Percentiles rank a stretch among this genome's conserved stretches.
These are phyloP conservation scores for Petromus typicus DNA, from an alignment of 2,113 vertebrate genomes.

Conservation along the genomic window DNA sequence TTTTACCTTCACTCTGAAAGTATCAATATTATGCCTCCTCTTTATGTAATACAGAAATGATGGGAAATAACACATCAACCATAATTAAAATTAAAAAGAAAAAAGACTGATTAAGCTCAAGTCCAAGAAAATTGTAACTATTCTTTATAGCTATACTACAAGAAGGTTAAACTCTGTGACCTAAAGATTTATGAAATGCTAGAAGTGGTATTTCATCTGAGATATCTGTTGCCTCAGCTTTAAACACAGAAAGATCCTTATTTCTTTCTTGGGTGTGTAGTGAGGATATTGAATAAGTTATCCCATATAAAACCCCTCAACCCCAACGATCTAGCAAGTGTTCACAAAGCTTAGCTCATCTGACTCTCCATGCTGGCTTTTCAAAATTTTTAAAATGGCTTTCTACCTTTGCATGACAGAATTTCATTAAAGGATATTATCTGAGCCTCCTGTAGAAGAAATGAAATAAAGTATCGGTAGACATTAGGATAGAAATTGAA, in stretches of 20 bases:
- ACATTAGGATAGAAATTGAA: neutral
- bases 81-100: neutral
- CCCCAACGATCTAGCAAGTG: neutral
- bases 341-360: neutral
- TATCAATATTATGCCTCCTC: neutral
- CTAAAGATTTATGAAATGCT: neutral
- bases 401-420: neutral
- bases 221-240: neutral
- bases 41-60: neutral
- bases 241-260: neutral
- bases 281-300: neutral
- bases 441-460: neutral
- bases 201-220: neutral
- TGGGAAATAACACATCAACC: neutral
- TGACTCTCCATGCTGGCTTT: neutral
- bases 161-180: neutral
- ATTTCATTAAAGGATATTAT: neutral
- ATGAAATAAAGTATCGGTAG: neutral
- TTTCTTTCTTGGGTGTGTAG: neutral
- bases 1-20: neutral
- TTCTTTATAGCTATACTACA: neutral
- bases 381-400: neutral
- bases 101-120: neutral
- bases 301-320: slow-evolving; percentile 5
- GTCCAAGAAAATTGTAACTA: neutral